These are phyloP conservation scores for Drosophila orosa DNA, from an alignment of 1,140 invertebrate species.

Conservation along the genomic window DNA sequence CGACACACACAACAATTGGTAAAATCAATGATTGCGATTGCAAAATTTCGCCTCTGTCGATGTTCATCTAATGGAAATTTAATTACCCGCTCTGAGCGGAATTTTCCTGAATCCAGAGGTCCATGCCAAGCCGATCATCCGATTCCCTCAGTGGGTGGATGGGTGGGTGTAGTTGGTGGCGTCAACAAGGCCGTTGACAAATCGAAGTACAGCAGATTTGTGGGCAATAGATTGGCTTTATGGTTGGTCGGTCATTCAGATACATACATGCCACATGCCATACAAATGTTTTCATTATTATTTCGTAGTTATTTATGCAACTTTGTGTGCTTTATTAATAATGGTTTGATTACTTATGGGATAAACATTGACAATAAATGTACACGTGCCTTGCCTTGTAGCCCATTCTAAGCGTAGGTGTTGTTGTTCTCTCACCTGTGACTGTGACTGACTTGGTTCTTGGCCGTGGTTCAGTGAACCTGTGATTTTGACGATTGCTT, in stretches of 20 bases:
- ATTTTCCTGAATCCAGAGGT: constrained; percentile 8
- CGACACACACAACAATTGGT: constrained; percentile 2
- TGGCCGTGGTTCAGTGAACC: constrained; percentile 40
- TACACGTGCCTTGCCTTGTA: constrained; percentile 26
- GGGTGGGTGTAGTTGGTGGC: not conserved
- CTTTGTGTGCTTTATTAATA: constrained; percentile 35
- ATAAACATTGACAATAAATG: constrained; percentile 37
- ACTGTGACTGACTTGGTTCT: constrained; percentile 8
- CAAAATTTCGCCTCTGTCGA: constrained; percentile 5
- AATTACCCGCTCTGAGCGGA: constrained; percentile 10
- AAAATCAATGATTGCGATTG: constrained; percentile 35
- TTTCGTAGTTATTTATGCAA: constrained; percentile 29
- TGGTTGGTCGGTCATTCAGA: constrained; percentile 19
- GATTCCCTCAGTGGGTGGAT: constrained; percentile 5
- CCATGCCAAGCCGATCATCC: constrained; percentile 5
- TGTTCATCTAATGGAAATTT: constrained; percentile 41
- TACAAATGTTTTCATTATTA: constrained; percentile 62
- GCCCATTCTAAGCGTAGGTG: constrained; percentile 6
- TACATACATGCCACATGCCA: constrained; percentile 23
- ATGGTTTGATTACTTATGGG: constrained; percentile 27
- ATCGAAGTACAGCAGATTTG: constrained; percentile 35
- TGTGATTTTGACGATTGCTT: constrained; percentile 27
- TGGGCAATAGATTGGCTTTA: constrained; percentile 23
- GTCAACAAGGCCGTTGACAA: constrained; percentile 36
- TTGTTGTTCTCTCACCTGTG: not conserved